A percentile compares a stretch with the other conserved stretches of the same genome.
These are phyloP conservation scores for Andinoacara biseriatus DNA, from an alignment of 2,113 vertebrate species.

Conservation along the genomic window DNA sequence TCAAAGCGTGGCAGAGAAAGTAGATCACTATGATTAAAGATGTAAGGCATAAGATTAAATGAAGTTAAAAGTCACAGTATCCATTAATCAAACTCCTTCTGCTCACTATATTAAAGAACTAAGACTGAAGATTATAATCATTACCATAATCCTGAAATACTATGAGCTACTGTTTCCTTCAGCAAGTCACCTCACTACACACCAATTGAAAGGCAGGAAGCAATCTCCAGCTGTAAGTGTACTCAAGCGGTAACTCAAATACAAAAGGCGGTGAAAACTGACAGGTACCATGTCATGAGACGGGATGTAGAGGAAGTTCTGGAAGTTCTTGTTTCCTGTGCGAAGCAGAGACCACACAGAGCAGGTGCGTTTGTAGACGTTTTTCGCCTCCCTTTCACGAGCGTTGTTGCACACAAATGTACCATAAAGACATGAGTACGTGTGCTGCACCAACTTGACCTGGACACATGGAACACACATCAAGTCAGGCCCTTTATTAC, in stretches of 20 bases:
- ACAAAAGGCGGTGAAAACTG: neutral
- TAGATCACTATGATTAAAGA: too few relatives aligned
- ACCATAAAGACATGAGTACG: constrained; percentile 96
- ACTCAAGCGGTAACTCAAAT: neutral
- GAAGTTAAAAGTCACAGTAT: neutral
- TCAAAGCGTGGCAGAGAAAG: neutral
- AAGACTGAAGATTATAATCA: neutral
- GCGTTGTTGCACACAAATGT: constrained; percentile 98
- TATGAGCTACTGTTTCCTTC: neutral
- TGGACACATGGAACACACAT: constrained; percentile 51
- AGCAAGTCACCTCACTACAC: neutral
- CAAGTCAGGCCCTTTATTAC: neutral
- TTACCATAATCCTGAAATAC: neutral
- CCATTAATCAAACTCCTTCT: neutral
- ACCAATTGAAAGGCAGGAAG: neutral
- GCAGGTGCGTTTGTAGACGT: constrained; percentile 94
- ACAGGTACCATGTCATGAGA: constrained; percentile 88
- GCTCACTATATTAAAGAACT: neutral
- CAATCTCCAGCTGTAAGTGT: neutral
- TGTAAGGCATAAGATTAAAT: too few relatives aligned
- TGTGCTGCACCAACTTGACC: constrained; percentile 99
- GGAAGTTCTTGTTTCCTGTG: constrained; percentile 97
- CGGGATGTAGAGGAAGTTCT: constrained; percentile 97
- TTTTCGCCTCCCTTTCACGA: constrained; percentile 90
- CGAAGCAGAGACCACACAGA: constrained; percentile 96